Evolutionary conservation across 2,113 vertebrate genomes (phyloP), one percentile per base, ranked within the genome.

Genomic region (Bothrops jararaca): DNA sequence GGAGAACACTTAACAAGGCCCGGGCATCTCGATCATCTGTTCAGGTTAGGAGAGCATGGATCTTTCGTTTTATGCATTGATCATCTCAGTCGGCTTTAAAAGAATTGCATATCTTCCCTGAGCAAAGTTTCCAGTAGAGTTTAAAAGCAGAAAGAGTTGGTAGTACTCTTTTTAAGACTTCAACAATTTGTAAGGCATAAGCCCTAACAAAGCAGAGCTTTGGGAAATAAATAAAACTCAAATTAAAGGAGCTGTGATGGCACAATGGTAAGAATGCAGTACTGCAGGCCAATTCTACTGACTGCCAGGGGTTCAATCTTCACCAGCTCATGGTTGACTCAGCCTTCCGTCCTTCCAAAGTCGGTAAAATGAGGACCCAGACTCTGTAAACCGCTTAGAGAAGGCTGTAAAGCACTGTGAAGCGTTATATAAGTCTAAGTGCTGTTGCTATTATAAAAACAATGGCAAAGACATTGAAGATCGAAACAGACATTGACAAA

Each of bases 1-100:
- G 99, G 52, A 98, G 98, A 89, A 99, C 99, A 0, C 98, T 99
- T 93, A 99, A 99, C 97, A 99, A 98, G 96, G 98, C 98, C 50
- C 95, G 97, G 6, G 97, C 97, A 12, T 97, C 98, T 18, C 98
- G 98, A 29, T 98, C 98, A 0, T 98, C 98, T 0, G 98, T 99
- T 89, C 98, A 98, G 98, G 99, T 99, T 87, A 90, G 93, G 22
- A 60, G 42, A 57, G 54, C 4, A 45, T 56, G 34, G 34, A n/a
- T 12, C 53, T 34, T 88, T 52, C 29, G 2, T 39, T 11, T 15
- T 45, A 39, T 48, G 2, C 4, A 13, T 9, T 22, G 45, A 48
- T 24, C 18, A 80, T 39, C 45, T 88, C 34, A 26, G 20, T 50
- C 11, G 5, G 13, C 10, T n/a, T 69, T 90, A 69, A 52, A 90